These are phyloP conservation scores for Mylabris phalerata DNA, from an alignment of 1,140 invertebrate species.

Conservation along the genomic window DNA sequence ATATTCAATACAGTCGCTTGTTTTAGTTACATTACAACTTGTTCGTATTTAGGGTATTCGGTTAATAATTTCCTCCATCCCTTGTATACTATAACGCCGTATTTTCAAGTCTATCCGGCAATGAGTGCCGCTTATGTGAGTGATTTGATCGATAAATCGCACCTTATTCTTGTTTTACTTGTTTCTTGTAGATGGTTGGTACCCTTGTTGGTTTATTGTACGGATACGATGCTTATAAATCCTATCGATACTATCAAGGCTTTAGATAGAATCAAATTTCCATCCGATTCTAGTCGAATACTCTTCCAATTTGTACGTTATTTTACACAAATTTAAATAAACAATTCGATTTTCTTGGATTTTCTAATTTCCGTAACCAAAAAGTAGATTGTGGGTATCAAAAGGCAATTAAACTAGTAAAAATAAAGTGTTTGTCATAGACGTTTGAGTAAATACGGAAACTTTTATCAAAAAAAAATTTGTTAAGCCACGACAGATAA, in stretches of 20 bases:
- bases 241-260: constrained; percentile 58
- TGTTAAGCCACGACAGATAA: too few species aligned
- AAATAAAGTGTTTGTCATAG: too few species aligned
- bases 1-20: constrained; percentile 68
- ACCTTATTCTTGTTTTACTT: too few species aligned
- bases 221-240: constrained; percentile 65
- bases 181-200: constrained; percentile 61
- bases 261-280: constrained; percentile 41
- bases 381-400: too few species aligned
- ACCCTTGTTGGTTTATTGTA: constrained; percentile 62
- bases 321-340: too few species aligned
- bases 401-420: too few species aligned
- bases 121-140: constrained; percentile 80
- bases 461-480: too few species aligned
- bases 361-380: too few species aligned
- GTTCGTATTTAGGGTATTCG: constrained; percentile 66
- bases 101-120: constrained; percentile 67
- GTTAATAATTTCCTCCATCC: constrained; percentile 68
- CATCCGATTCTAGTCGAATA: too few species aligned
- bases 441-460: too few species aligned
- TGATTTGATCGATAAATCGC: constrained; percentile 22
- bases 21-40: constrained; percentile 66
- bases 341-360: too few species aligned
- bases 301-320: too few species aligned
- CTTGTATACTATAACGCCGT: constrained; percentile 49